Evolutionary conservation across 2,797 vertebrate genomes (phyloP).

Genomic region (Podarcis lilfordi): DNA sequence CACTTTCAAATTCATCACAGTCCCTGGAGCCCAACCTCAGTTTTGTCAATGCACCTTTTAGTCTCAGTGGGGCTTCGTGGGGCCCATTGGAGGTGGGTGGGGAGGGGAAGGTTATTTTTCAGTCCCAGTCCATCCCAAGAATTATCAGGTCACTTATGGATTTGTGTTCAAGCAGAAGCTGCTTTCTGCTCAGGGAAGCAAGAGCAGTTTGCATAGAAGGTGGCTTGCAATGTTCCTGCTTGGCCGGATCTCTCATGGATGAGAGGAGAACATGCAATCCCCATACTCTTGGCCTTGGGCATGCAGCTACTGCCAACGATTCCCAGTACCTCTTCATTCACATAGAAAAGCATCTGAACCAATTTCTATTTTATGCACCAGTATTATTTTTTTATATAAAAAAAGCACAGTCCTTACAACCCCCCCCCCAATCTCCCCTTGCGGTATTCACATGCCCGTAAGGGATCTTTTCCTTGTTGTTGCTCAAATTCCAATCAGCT

Average conservation of each 20-base stretch:
- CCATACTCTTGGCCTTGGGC: constrained; percentile 45
- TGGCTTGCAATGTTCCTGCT: not conserved
- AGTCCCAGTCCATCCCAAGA: not conserved
- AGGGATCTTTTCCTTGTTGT: constrained; percentile 39
- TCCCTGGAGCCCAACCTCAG: not conserved
- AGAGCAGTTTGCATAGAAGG: not conserved
- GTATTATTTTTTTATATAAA: constrained; percentile 61
- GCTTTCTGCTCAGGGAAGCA: not conserved
- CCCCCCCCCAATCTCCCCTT: constrained; percentile 27
- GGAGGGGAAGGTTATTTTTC: not conserved
- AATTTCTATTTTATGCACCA: constrained; percentile 82
- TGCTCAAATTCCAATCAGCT: constrained; percentile 69
- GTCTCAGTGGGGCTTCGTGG: not conserved
- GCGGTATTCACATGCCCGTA: constrained; percentile 72
- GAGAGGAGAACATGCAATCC: constrained; percentile 55
- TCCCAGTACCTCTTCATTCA: constrained; percentile 71
- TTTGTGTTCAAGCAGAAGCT: not conserved
- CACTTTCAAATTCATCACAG: not conserved
- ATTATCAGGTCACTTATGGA: not conserved
- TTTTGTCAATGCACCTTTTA: constrained; percentile 1
- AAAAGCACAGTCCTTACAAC: constrained; percentile 52
- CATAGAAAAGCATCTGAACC: constrained; percentile 76
- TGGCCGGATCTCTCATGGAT: not conserved
- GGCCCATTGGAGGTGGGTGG: not conserved
- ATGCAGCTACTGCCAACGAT: constrained; percentile 51